Base-by-base conservation (phyloP, 2,888 invertebrate species). In the Mechanitis mazaeus region DNA sequence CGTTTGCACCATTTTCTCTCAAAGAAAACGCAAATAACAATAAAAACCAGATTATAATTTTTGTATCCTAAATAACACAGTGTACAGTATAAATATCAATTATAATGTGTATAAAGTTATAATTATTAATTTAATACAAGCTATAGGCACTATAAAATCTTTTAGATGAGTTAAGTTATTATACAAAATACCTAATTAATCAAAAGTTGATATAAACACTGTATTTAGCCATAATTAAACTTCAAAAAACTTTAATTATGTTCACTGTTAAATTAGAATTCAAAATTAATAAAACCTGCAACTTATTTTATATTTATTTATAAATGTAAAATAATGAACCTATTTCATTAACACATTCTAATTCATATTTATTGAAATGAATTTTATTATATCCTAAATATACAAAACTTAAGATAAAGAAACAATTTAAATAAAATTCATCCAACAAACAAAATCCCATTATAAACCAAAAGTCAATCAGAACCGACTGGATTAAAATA, bases 1-100 rank as follows among this genome's bases (percentile, higher is more conserved):
- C 74, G 75, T 81, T 82, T 83, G 80, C 83, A 82, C 83, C 86
- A 86, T 84, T 85, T 87, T 87, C 80, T 79, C 81, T 79, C 80
- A 77, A 77, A 75, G 77, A 74, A 78, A 76, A 76, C 74, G 76
- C 71, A 72, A 75, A 77, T 73, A 75, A 77, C 81, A 80, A 80
- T 78, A 84, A 81, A 85, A 80, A 85, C 9, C 28, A 50, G 9
- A 9, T 31, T 28, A 3, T 50, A n/a, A 7, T 31, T 50, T 31
- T 7, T 6, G 47, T n/a, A 20, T 20, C 47, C 12, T n/a, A 20
- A 20, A 20, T 20, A 20, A 20, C 1, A 20, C 1, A 20, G 20
- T 20, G 20, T 20, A 20, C 20, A 20, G 20, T 20, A 20, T 20
- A 20, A 20, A 20, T 20, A 20, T 20, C 20, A 20, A 9, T 50